Conservation (phyloP, 2,888 invertebrate species). For the Amphiduros pacificus region DNA sequence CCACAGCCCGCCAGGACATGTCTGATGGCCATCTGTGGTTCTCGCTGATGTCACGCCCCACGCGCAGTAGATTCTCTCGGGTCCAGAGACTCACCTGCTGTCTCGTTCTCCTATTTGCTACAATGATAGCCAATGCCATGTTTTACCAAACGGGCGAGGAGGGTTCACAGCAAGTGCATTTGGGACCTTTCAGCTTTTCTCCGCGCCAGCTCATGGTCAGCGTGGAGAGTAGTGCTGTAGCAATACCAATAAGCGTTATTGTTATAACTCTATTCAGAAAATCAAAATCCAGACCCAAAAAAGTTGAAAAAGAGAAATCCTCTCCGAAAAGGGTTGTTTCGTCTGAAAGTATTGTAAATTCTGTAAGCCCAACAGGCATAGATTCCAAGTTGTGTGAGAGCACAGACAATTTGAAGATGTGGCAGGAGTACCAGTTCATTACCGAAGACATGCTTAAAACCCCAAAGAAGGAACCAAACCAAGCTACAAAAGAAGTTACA, state of each 20-base stretch:
- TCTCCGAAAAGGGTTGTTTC: too few relatives aligned
- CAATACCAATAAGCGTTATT: slow-evolving; percentile 34
- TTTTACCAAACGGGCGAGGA: background rate
- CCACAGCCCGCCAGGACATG: slow-evolving; percentile 50
- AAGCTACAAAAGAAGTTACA: too few relatives aligned
- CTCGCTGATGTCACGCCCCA: slow-evolving; percentile 41
- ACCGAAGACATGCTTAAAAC: background rate
- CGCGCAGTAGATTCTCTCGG: slow-evolving; percentile 56
- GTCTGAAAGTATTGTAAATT: too few relatives aligned
- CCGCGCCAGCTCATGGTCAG: slow-evolving; percentile 36
- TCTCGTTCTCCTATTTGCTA: slow-evolving; percentile 36
- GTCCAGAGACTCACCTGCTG: slow-evolving; percentile 42
- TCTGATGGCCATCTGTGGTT: slow-evolving; percentile 62
- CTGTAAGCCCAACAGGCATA: too few relatives aligned
- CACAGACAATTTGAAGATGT: too few relatives aligned
- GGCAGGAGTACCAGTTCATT: too few relatives aligned
- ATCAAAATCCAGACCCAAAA: slow-evolving; percentile 6
- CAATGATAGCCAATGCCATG: slow-evolving; percentile 34
- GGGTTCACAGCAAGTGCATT: slow-evolving; percentile 25
- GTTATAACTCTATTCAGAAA: slow-evolving; percentile 37
- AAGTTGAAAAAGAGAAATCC: background rate
- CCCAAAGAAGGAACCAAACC: background rate
- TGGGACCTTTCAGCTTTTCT: slow-evolving; percentile 37
- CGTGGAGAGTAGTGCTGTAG: slow-evolving; percentile 32
- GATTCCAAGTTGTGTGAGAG: too few relatives aligned